Conservation (phyloP, 2,888 invertebrate genomes). For the Tricholauxania praeusta region DNA sequence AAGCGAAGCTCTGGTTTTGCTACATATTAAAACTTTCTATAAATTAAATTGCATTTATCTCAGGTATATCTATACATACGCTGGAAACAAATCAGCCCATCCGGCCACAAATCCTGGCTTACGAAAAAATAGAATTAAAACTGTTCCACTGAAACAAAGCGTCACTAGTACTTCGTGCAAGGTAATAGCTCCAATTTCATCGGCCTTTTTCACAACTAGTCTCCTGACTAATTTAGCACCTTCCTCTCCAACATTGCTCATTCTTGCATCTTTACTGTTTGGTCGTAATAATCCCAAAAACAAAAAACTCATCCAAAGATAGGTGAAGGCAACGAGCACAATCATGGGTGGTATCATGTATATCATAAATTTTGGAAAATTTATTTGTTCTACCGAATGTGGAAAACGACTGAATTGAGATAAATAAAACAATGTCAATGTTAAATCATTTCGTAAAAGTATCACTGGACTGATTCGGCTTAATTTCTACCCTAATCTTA, state of each 20-base stretch:
- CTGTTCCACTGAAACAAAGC: constrained; percentile 41
- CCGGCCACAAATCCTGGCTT: constrained; percentile 44
- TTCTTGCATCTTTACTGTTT: constrained; percentile 46
- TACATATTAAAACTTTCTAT: constrained; percentile 36
- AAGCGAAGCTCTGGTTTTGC: constrained; percentile 67
- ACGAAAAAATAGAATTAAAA: constrained; percentile 42
- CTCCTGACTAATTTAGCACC: constrained; percentile 38
- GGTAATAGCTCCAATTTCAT: constrained; percentile 43
- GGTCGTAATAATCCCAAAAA: constrained; percentile 60
- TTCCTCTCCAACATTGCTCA: constrained; percentile 26
- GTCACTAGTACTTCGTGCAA: constrained; percentile 45
- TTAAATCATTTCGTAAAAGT: too few species aligned
- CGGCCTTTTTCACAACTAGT: constrained; percentile 39
- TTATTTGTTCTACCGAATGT: constrained; percentile 49
- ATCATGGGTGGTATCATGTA: constrained; percentile 53
- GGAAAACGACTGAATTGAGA: constrained; percentile 60
- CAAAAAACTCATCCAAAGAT: constrained; percentile 50
- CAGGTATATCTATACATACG: neutral
- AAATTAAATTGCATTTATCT: neutral
- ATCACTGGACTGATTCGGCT: too few species aligned
- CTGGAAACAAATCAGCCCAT: constrained; percentile 39
- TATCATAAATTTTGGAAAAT: constrained; percentile 54
- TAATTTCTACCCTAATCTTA: too few species aligned
- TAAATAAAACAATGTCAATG: too few species aligned
- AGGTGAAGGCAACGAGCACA: constrained; percentile 47